phyloP scores from a whole-genome alignment of 92 coral and sea anemone species.

The Micromussa lordhowensis region DNA sequence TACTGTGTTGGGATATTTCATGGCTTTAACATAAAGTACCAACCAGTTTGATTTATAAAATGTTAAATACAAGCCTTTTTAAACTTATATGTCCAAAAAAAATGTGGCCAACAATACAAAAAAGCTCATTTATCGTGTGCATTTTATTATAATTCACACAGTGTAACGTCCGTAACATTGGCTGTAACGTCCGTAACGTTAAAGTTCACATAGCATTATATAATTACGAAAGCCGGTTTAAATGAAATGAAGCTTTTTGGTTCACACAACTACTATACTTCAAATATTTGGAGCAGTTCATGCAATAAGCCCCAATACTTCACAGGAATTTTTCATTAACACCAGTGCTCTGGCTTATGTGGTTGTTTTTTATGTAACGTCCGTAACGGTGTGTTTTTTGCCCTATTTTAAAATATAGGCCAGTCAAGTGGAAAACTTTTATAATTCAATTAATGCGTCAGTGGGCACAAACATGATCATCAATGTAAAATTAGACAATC shows the following conservation, averaged over 20 bases:
- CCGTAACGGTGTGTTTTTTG: slow-evolving; percentile 15
- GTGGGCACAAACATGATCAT: slow-evolving; percentile 41
- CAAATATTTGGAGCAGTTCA: slow-evolving; percentile 33
- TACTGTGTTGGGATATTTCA: too few species aligned
- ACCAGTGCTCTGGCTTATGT: slow-evolving; percentile 25
- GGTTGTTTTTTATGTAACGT: slow-evolving; percentile 34
- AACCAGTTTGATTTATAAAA: too few species aligned
- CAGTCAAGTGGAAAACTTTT: slow-evolving; percentile 20
- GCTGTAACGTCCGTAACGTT: slow-evolving; percentile 22
- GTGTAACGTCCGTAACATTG: too few species aligned
- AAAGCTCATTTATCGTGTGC: too few species aligned
- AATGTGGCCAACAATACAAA: too few species aligned
- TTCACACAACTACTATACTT: slow-evolving; percentile 26
- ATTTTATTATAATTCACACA: too few species aligned
- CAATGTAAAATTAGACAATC: slow-evolving; percentile 17
- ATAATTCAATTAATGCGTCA: slow-evolving; percentile 18
- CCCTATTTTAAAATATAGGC: neutral
- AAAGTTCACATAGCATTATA: too few species aligned
- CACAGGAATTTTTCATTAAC: slow-evolving; percentile 34
- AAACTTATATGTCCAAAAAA: too few species aligned
- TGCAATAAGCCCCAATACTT: slow-evolving; percentile 19
- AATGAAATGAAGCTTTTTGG: slow-evolving; percentile 30
- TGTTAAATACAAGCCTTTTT: too few species aligned
- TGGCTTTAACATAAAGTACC: too few species aligned
- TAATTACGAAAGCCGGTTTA: neutral